Evolutionary conservation across 2,797 vertebrate genomes (phyloP).

Genomic region (Chaetodon trifasciatus): DNA sequence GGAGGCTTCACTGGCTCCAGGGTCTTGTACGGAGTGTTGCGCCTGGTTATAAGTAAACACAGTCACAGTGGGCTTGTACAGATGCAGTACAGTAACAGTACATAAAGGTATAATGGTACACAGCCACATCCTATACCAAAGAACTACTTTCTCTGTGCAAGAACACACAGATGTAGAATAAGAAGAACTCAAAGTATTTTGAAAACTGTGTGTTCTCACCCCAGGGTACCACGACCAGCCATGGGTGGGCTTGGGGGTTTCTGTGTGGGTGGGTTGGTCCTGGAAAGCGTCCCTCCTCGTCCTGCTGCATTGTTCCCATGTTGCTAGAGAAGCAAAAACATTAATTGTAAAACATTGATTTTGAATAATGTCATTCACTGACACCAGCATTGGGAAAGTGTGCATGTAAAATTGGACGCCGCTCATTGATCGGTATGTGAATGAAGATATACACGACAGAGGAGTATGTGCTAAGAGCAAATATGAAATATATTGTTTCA

Average conservation of each 20-base stretch:
- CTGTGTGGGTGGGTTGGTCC: constrained; percentile 98
- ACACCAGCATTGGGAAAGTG: neutral
- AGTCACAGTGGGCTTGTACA: neutral
- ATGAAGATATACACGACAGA: neutral
- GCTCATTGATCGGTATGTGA: neutral
- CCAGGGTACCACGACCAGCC: constrained; percentile 96
- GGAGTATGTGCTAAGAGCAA: neutral
- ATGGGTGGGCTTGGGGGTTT: constrained; percentile 99
- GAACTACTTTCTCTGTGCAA: neutral
- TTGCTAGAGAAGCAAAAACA: constrained; percentile 81
- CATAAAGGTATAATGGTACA: neutral
- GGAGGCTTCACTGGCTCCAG: constrained; percentile 98
- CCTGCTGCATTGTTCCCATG: constrained; percentile 96
- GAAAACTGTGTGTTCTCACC: constrained; percentile 82
- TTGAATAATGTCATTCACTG: constrained; percentile 17
- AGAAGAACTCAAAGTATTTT: neutral
- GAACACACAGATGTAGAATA: neutral
- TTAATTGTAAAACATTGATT: constrained; percentile 24
- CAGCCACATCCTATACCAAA: neutral
- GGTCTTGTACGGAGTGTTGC: constrained; percentile 98
- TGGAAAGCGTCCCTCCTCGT: constrained; percentile 92
- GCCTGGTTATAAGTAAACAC: constrained; percentile 76
- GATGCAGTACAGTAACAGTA: neutral
- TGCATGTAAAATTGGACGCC: neutral
- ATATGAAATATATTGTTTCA: neutral